Evolutionary conservation across 2,113 vertebrate genomes (phyloP).

Genomic region (Polyodon spathula): DNA sequence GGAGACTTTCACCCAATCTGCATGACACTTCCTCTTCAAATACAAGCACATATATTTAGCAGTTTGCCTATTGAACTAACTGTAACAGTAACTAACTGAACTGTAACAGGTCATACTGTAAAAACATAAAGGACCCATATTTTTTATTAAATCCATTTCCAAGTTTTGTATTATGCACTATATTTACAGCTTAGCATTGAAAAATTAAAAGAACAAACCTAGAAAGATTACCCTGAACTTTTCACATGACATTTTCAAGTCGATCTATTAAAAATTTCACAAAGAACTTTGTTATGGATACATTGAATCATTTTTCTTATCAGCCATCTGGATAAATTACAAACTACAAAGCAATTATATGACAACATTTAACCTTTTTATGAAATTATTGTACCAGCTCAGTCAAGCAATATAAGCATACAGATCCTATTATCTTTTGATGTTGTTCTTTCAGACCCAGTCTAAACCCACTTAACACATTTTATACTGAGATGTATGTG

Average conservation of each 20-base stretch:
- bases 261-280: neutral
- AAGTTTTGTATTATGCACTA: neutral
- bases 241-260: slow-evolving; percentile 3
- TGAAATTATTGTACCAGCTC: neutral
- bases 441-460: slow-evolving; percentile 1
- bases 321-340: slow-evolving; percentile 15
- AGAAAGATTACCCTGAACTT: neutral
- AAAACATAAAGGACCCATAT: too few relatives aligned
- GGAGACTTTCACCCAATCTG: too few relatives aligned
- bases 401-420: neutral
- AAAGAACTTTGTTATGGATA: slow-evolving; percentile 13
- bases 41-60: too few relatives aligned
- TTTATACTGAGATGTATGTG: neutral
- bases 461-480: neutral
- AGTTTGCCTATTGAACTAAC: too few relatives aligned
- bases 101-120: too few relatives aligned
- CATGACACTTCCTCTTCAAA: too few relatives aligned
- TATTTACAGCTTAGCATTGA: neutral
- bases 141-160: too few relatives aligned
- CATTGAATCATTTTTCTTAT: slow-evolving; percentile 15
- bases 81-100: too few relatives aligned
- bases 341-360: slow-evolving; percentile 15
- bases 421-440: slow-evolving; percentile 6
- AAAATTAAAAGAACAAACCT: slow-evolving; percentile 1
- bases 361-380: slow-evolving; percentile 19